Base-by-base conservation (phyloP, 2,888 invertebrate species). In the Agonum fuliginosum region DNA sequence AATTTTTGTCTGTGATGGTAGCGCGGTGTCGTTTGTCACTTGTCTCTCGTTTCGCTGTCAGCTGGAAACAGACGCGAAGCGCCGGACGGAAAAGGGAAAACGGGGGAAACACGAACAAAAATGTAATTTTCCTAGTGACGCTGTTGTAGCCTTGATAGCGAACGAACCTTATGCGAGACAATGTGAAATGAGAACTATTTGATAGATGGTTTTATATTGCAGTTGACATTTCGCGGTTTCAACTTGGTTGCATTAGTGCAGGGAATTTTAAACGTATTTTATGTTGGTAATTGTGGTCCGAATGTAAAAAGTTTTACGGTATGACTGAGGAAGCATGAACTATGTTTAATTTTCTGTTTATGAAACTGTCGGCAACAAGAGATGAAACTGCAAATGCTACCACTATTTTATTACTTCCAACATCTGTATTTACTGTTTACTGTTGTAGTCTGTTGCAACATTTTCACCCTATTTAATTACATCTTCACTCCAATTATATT, bases 1-100 rank as follows among this genome's bases (percentile, higher is more conserved):
- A 72, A 34, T 72, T 54, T 54, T 72, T 72, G 19, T 51, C 48
- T 67, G 24, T 41, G 37, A 22, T 67, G 17, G 67, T 22, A 22
- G 22, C 41, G 37, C 67, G 67, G 54, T 72, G 51, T 72, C 72
- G 72, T 72, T 72, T 72, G 72, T 72, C 72, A 72, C 72, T 48
- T 37, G 37, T 67, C 41, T 67, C 41, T 54, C 54, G 54, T 72
- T 54, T 72, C 51, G 37, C 54, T 72, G 72, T 72, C 72, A 72
- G 72, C 34, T 54, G 30, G 48, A 70, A 70, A 48, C 70, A 46
- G 70, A 70, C 48, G 14, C 30, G 30, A 17, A 24, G 54, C 54
- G 54, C 17, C 17, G 19, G 37, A 12, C 8, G 65, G n/a, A 6
- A 34, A 30, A 34, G 19, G 58, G 54, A 8, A 34, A 34, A 19